Evolutionary conservation across 2,113 vertebrate genomes (phyloP).

Genomic region (Scortum barcoo): DNA sequence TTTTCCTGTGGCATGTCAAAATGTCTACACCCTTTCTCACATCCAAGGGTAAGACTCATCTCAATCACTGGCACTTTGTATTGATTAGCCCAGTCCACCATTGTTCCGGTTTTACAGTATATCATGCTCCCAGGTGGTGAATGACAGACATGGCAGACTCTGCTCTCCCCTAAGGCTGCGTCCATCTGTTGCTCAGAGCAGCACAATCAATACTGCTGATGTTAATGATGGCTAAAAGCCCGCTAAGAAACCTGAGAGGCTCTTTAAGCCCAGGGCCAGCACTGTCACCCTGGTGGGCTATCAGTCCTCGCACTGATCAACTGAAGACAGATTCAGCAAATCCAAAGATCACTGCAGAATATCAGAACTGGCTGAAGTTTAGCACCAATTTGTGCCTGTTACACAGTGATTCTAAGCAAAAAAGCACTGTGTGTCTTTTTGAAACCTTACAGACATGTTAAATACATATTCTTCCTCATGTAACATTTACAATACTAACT

Average conservation of each 20-base stretch:
- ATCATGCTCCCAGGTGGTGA: conserved; percentile 17
- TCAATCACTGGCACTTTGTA: conserved; percentile 12
- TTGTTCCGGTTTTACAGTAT: conserved; percentile 35
- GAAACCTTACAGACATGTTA: too few relatives aligned
- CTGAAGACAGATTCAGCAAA: background rate
- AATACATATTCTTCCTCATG: too few relatives aligned
- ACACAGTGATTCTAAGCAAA: background rate
- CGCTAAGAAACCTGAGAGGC: conserved; percentile 74
- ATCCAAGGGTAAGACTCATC: background rate
- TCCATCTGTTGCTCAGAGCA: conserved; percentile 75
- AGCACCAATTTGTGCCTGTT: background rate
- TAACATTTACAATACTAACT: too few relatives aligned
- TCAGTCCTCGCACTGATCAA: background rate
- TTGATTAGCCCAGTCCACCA: conserved; percentile 16
- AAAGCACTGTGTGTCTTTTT: background rate
- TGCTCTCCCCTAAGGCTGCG: conserved; percentile 23
- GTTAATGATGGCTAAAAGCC: conserved; percentile 80
- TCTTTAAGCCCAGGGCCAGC: conserved; percentile 16
- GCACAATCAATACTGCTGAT: conserved; percentile 77
- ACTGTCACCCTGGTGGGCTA: conserved; percentile 1
- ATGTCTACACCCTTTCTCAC: background rate
- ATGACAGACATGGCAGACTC: conserved; percentile 21
- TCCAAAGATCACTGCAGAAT: background rate
- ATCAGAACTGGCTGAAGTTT: background rate
- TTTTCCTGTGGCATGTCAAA: background rate